Base-by-base conservation (phyloP, 2,888 invertebrate genomes). In the Scaptomyza parva region DNA sequence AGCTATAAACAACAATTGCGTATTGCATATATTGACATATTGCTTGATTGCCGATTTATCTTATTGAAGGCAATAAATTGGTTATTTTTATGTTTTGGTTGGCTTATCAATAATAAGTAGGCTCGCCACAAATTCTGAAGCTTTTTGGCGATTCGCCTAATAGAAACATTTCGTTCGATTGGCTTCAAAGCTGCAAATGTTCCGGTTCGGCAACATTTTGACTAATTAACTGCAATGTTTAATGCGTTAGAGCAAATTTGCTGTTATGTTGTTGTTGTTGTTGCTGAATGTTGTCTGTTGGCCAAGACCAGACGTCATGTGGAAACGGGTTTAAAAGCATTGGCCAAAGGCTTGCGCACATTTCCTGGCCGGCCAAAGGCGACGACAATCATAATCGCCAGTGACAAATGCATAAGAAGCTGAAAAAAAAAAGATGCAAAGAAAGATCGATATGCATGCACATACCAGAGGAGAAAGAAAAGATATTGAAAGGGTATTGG, bases 221-320 rank as follows among this genome's bases (percentile, higher is more conserved):
- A 86, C 83, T 84, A 84, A 84, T 84, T 83, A 84, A 84, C 86
- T 78, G 70, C 76, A 72, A 78, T 78, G 73, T 76, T 76, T 76
- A 82, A 85, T 76, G 70, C 60, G 52, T 43, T 44, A 41, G 40
- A 26, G 59, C 41, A 59, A 41, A 28, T 33, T 48, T 33, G 47
- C 9, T 55, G 60, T 11, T 33, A 37, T 17, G 33, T 33, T 41
- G 18, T 24, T 57, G 57, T 7, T 41, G 45, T 8, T 37, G 17
- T 24, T 12, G 35, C 43, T 18, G 33, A 40, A 3, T 30, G 35
- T 12, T 33, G 33, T 37, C 26, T 53, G 53, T 43, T 58, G 69
- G 37, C 48, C 39, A 52, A 50, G 48, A 61, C 33, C 26, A 50
- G 53, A 57, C 52, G 6, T 33, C 28, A 26, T 26, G 33, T 40